Conservation (phyloP, 2,797 vertebrate species). For the Phylloscopus collybita region DNA sequence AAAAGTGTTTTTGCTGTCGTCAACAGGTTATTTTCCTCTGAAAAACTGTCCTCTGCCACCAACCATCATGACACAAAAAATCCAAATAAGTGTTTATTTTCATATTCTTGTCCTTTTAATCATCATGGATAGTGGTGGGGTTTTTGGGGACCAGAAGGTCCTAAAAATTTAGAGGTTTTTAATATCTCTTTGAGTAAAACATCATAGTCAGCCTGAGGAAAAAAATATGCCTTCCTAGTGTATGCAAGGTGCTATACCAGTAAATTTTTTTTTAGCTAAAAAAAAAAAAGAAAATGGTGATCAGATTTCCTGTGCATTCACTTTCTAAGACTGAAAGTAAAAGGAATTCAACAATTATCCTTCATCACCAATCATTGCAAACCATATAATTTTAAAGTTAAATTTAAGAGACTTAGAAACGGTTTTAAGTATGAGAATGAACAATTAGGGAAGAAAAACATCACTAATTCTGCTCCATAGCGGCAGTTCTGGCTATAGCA, state of each 20-base stretch:
- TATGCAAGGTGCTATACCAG: background rate
- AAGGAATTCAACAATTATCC: background rate
- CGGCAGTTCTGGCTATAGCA: background rate
- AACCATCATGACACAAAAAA: background rate
- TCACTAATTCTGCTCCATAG: background rate
- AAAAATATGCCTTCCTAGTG: background rate
- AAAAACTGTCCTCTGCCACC: background rate
- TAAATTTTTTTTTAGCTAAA: background rate
- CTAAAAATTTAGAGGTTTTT: background rate
- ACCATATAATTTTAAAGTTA: background rate
- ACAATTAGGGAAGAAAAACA: background rate
- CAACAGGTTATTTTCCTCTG: background rate
- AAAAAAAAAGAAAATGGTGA: background rate
- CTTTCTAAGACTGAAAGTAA: background rate
- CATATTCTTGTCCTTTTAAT: background rate
- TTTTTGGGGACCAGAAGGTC: background rate
- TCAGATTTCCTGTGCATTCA: background rate
- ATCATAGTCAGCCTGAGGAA: background rate
- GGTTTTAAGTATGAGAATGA: background rate
- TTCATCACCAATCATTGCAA: background rate
- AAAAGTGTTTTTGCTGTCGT: background rate
- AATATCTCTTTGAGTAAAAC: background rate
- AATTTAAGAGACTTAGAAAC: background rate
- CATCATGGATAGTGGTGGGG: rapidly evolving
- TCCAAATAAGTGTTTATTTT: background rate